A percentile compares a stretch with the other conserved stretches of the same genome.
phyloP scores from a whole-genome alignment of 1,140 invertebrate genomes.

The Papilio polyxenes region DNA sequence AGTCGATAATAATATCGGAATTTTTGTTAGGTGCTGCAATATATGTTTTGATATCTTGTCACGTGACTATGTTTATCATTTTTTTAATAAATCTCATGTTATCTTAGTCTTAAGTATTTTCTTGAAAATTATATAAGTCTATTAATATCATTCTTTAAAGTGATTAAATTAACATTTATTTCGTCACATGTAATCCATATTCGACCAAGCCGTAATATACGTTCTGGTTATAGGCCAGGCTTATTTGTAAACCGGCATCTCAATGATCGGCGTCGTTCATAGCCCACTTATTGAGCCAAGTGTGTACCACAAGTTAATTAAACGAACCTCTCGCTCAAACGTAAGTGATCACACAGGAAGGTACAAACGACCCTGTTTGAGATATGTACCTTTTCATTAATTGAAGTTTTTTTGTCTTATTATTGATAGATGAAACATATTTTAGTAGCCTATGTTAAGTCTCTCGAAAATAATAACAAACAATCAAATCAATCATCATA shows the following conservation, averaged over 20 bases:
- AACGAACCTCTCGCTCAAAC: conserved; percentile 32
- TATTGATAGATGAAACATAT: not conserved
- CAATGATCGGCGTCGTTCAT: conserved; percentile 44
- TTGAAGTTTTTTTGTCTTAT: not conserved
- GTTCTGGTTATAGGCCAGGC: not conserved
- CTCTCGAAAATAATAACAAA: not conserved
- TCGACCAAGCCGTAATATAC: not conserved
- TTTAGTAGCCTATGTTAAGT: not conserved
- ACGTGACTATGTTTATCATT: not conserved
- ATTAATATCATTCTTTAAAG: not conserved
- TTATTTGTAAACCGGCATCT: conserved; percentile 39
- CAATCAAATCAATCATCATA: too few relatives aligned
- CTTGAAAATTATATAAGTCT: not conserved
- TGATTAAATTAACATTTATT: not conserved
- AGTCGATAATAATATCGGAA: not conserved
- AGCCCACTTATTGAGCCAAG: conserved; percentile 43
- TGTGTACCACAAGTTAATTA: conserved; percentile 39
- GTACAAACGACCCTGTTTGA: conserved; percentile 5
- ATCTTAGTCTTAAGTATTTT: not conserved
- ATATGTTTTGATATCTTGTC: not conserved
- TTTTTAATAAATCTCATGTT: not conserved
- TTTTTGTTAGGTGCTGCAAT: not conserved
- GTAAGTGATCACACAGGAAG: conserved; percentile 15
- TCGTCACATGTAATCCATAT: too few relatives aligned
- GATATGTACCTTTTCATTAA: conserved; percentile 9